Evolutionary conservation across 1,140 invertebrate genomes (phyloP).

Genomic region (Bombus pascuorum): DNA sequence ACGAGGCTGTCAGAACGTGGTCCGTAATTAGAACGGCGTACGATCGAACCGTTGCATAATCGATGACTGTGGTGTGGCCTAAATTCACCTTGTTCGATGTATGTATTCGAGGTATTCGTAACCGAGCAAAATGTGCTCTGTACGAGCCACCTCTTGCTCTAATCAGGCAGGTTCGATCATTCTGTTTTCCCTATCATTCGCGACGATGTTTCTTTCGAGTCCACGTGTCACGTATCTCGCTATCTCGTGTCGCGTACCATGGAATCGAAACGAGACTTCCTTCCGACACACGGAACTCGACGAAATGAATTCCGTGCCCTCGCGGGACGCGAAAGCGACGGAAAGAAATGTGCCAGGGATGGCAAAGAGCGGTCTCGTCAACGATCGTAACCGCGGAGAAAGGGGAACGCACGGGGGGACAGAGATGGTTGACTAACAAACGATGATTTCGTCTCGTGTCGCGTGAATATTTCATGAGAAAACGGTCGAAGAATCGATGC

Average conservation of each 20-base stretch:
- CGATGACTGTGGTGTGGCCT: not conserved
- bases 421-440: constrained; percentile 71
- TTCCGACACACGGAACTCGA: constrained; percentile 7
- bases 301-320: not conserved
- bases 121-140: not conserved
- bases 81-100: not conserved
- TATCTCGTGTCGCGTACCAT: not conserved
- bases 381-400: constrained; percentile 2
- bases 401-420: constrained; percentile 6
- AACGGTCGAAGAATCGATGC: constrained; percentile 26
- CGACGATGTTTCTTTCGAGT: not conserved
- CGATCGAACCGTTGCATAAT: constrained; percentile 1
- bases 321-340: not conserved
- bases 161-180: not conserved
- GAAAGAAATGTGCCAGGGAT: constrained; percentile 55
- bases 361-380: not conserved
- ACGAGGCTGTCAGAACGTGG: not conserved
- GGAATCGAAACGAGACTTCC: constrained; percentile 7
- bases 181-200: no score
- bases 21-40: not conserved
- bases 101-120: not conserved
- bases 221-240: not conserved
- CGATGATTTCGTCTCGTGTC: constrained; percentile 72
- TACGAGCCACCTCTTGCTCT: not conserved
- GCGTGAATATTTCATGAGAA: constrained; percentile 78